These are phyloP conservation scores for Pseudonaja textilis DNA, from an alignment of 2,113 vertebrate genomes.

Conservation along the genomic window DNA sequence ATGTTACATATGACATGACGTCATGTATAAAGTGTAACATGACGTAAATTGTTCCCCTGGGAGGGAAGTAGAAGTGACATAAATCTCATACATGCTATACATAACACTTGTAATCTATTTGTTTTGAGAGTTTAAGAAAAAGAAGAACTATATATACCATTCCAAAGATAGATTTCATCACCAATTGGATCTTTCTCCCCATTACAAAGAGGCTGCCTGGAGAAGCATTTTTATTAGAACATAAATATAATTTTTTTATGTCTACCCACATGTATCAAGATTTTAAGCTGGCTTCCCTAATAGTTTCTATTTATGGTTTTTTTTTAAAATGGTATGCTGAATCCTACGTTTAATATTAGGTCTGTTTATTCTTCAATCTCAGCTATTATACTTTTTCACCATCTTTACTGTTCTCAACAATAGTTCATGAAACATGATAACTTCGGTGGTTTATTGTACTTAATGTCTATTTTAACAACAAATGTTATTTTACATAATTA, in stretches of 20 bases:
- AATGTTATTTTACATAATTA: background rate
- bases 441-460: background rate
- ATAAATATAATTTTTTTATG: background rate
- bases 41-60: background rate
- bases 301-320: background rate
- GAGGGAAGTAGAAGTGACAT: background rate
- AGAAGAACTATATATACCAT: background rate
- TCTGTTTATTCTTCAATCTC: background rate
- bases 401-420: background rate
- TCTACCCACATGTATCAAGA: background rate
- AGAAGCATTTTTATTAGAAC: background rate
- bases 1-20: background rate
- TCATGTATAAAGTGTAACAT: background rate
- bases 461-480: background rate
- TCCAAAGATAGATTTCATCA: background rate
- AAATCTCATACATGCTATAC: background rate
- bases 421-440: background rate
- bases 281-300: background rate
- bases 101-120: background rate
- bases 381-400: background rate
- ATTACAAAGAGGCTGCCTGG: background rate
- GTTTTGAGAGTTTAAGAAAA: background rate
- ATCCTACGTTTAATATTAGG: background rate
- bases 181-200: background rate
- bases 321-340: background rate